A percentile compares a stretch with the other conserved stretches of the same genome.
Evolutionary conservation across 2,888 invertebrate genomes (phyloP).

Genomic region (Acrocyrtus sp.): DNA sequence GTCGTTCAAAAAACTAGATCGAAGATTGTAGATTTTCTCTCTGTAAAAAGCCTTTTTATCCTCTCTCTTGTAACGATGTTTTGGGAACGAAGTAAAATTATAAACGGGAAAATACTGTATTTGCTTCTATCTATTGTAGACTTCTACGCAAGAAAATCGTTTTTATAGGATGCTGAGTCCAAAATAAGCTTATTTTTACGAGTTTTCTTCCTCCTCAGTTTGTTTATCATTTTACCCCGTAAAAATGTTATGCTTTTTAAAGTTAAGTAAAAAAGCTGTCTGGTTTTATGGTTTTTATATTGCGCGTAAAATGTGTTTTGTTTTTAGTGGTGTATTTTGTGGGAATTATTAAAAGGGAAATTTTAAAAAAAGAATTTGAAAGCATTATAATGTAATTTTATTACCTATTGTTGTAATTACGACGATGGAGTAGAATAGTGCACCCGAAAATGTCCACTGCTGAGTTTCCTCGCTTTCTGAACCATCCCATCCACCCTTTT

Average conservation of each 20-base stretch:
- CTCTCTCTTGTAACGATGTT: too few species aligned
- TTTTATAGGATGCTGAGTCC: too few species aligned
- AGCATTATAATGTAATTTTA: neutral
- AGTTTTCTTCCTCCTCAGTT: too few species aligned
- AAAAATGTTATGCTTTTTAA: too few species aligned
- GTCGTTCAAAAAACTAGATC: neutral
- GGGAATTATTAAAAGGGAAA: neutral
- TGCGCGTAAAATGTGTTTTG: too few species aligned
- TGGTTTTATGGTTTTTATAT: too few species aligned
- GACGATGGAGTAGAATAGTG: slow-evolving; percentile 95
- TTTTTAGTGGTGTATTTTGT: too few species aligned
- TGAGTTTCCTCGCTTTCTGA: slow-evolving; percentile 68
- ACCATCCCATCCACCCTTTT: slow-evolving; percentile 75
- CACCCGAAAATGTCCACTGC: slow-evolving; percentile 90
- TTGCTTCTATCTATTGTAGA: too few species aligned
- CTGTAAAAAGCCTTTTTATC: neutral
- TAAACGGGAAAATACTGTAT: neutral
- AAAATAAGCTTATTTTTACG: too few species aligned
- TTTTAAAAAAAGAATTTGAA: neutral
- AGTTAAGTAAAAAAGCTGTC: too few species aligned
- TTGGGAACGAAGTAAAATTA: neutral
- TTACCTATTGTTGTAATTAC: slow-evolving; percentile 66
- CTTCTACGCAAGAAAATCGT: too few species aligned
- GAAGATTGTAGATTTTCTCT: neutral
- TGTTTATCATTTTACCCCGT: too few species aligned